Percentiles rank a stretch among this genome's conserved stretches.
phyloP scores from a whole-genome alignment of 2,797 vertebrate genomes.

The Mallotus villosus region DNA sequence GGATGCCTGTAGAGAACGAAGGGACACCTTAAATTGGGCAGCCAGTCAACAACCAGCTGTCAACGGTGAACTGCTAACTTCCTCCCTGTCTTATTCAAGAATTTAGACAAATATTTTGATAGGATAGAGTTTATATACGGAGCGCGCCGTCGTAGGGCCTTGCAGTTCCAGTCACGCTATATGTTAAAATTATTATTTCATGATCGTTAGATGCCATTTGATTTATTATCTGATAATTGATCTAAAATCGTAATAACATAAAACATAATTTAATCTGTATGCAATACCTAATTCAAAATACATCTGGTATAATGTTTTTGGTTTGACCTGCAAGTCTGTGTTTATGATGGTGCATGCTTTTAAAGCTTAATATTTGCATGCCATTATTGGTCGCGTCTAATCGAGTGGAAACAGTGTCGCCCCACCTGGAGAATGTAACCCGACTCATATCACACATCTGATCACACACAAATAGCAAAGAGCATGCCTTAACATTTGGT shows the following conservation, averaged over 20 bases:
- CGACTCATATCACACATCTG: slow-evolving; percentile 37
- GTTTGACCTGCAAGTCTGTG: not conserved
- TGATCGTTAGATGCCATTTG: slow-evolving; percentile 53
- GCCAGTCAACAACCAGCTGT: slow-evolving; percentile 60
- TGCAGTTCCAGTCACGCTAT: slow-evolving; percentile 50
- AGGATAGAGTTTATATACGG: slow-evolving; percentile 65
- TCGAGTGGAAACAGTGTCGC: too few relatives aligned
- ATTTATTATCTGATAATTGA: slow-evolving; percentile 73
- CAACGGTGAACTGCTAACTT: slow-evolving; percentile 74
- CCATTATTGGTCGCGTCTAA: too few relatives aligned
- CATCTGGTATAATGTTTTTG: slow-evolving; percentile 14
- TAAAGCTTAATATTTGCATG: too few relatives aligned
- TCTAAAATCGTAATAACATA: slow-evolving; percentile 54
- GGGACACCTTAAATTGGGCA: slow-evolving; percentile 49
- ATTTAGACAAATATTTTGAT: slow-evolving; percentile 75
- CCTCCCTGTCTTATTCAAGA: slow-evolving; percentile 66
- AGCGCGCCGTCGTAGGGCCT: slow-evolving; percentile 52
- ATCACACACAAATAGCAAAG: slow-evolving; percentile 36
- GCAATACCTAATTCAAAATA: slow-evolving; percentile 24
- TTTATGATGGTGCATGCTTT: not conserved
- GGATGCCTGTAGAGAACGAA: slow-evolving; percentile 45
- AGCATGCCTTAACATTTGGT: slow-evolving; percentile 37
- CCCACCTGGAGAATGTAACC: not conserved
- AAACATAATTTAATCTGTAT: slow-evolving; percentile 21
- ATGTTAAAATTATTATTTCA: slow-evolving; percentile 57